These are phyloP conservation scores for Percopsis transmontana DNA, from an alignment of 2,113 vertebrate genomes.

Conservation along the genomic window DNA sequence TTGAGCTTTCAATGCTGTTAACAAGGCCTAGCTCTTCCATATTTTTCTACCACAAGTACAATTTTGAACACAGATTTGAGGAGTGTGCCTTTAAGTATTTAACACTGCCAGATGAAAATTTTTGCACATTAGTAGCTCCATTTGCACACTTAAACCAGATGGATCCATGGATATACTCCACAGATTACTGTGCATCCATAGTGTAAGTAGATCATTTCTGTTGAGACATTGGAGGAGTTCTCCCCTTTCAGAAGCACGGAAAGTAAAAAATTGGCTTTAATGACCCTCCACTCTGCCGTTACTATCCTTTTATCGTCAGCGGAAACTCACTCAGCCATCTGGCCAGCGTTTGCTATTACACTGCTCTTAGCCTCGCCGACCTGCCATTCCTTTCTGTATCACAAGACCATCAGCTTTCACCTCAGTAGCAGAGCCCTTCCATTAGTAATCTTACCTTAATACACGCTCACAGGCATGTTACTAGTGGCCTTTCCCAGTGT, in stretches of 20 bases:
- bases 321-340: conserved; percentile 1
- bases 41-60: too few species aligned
- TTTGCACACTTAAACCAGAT: too few species aligned
- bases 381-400: conserved; percentile 3
- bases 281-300: conserved; percentile 8
- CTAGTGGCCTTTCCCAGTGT: too few species aligned
- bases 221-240: conserved; percentile 7
- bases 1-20: too few species aligned
- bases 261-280: conserved; percentile 23
- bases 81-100: too few species aligned
- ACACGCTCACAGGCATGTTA: conserved; percentile 21
- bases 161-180: too few species aligned
- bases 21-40: too few species aligned
- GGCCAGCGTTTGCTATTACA: conserved; percentile 34
- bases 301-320: conserved; percentile 8
- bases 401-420: conserved; percentile 48
- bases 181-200: not conserved
- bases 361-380: conserved; percentile 38
- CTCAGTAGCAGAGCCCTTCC: conserved; percentile 48
- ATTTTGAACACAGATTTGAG: too few species aligned
- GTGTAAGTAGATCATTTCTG: not conserved
- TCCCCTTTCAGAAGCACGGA: conserved; percentile 4
- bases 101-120: too few species aligned
- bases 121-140: too few species aligned
- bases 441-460: conserved; percentile 50